A percentile compares a stretch with the other conserved stretches of the same genome.
Evolutionary conservation across 2,888 invertebrate genomes (phyloP).

Genomic region (Amphipoea oculea): DNA sequence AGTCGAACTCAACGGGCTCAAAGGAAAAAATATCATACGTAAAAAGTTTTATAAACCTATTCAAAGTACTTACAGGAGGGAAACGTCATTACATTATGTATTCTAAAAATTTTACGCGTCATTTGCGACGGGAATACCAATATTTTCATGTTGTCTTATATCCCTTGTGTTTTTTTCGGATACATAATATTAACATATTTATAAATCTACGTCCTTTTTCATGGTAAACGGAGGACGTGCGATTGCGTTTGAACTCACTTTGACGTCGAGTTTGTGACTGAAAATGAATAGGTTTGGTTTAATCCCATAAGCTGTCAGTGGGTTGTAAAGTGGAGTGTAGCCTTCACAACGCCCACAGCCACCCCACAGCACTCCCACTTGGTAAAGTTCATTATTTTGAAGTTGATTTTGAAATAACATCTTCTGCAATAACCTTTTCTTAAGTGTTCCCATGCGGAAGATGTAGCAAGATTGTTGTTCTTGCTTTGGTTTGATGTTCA

Average conservation of each 20-base stretch:
- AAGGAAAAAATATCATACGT: slow-evolving; percentile 27
- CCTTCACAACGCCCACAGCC: slow-evolving; percentile 19
- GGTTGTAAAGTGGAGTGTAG: slow-evolving; percentile 10
- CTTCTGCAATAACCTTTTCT: neutral
- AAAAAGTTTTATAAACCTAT: slow-evolving; percentile 34
- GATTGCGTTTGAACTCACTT: slow-evolving; percentile 2
- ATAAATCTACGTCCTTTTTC: slow-evolving; percentile 5
- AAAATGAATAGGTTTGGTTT: slow-evolving; percentile 11
- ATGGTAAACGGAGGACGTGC: neutral
- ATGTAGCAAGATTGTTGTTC: neutral
- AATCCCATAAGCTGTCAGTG: slow-evolving; percentile 1
- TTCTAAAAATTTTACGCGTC: slow-evolving; percentile 70
- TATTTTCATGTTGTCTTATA: slow-evolving; percentile 61
- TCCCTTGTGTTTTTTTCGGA: slow-evolving; percentile 65
- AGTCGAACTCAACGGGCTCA: neutral
- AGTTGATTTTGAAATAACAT: slow-evolving; percentile 6
- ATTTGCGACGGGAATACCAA: slow-evolving; percentile 65
- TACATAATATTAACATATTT: slow-evolving; percentile 26
- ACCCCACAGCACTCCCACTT: slow-evolving; percentile 4
- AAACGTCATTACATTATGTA: slow-evolving; percentile 70
- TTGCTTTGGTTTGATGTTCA: neutral
- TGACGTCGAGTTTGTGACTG: neutral
- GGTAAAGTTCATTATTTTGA: slow-evolving; percentile 21
- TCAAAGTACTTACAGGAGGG: slow-evolving; percentile 39
- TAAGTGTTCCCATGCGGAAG: neutral